These are phyloP conservation scores for Epistrophe eligans DNA, from an alignment of 2,888 invertebrate genomes.

Conservation along the genomic window DNA sequence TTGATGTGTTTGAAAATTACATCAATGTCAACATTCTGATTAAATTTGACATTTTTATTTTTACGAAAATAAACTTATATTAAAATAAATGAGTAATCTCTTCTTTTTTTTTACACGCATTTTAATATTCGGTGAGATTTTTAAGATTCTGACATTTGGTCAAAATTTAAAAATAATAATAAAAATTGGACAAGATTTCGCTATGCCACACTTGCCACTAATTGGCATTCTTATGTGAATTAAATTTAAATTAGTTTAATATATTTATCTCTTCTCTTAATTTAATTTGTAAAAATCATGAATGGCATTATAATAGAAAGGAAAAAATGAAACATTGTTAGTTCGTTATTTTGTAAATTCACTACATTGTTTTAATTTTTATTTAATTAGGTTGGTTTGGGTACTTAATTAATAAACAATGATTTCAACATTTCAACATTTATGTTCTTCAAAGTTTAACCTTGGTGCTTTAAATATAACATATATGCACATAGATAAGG, in stretches of 20 bases:
- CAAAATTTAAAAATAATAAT: not conserved
- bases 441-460: not conserved
- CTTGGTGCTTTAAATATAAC: too few relatives aligned
- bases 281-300: not conserved
- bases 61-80: not conserved
- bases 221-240: not conserved
- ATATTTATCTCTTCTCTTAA: too few relatives aligned
- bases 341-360: not conserved
- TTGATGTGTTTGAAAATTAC: not conserved
- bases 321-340: not conserved
- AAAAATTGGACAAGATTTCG: slow-evolving; percentile 25
- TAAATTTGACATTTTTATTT: slow-evolving; percentile 7
- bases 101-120: not conserved
- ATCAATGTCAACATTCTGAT: slow-evolving; percentile 11
- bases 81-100: too few relatives aligned
- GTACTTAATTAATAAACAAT: not conserved
- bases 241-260: not conserved
- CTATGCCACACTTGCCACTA: slow-evolving; percentile 26
- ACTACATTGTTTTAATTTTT: slow-evolving; percentile 5
- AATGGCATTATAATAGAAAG: not conserved
- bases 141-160: not conserved
- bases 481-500: too few relatives aligned
- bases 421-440: not conserved
- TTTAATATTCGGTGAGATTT: not conserved
- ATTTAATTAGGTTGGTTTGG: not conserved